Evolutionary conservation across 2,888 invertebrate genomes (phyloP), one percentile per base, ranked within the genome.

Genomic region (Parnassius glacialis): DNA sequence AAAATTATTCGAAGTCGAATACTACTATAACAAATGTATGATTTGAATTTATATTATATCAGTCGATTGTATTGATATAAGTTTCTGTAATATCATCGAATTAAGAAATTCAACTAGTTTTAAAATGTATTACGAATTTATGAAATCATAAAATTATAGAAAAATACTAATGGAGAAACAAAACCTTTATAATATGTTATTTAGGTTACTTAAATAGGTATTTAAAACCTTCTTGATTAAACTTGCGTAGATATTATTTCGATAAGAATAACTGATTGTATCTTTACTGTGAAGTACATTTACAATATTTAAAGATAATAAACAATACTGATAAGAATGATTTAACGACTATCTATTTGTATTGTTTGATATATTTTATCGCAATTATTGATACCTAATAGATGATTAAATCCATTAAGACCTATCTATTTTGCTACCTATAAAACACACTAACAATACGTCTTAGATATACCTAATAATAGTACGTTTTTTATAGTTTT

Each of bases 361-460:
- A 87, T 89, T 89, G 85, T 87, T 87, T 79, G 89, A 89, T 90
- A 88, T 84, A 76, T 77, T 75, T 79, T 84, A 90, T 89, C 83
- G 74, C 74, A 80, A 81, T 85, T 81, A 84, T 83, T 83, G 75
- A 77, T 82, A 79, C 79, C 79, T 78, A 71, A 74, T 70, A 70
- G 68, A 63, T 73, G 74, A 71, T 73, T 74, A 72, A 71, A 71
- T 72, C 78, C 81, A 83, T 85, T 84, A 74, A 70, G 68, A 66
- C 64, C 68, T 71, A 72, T 70, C 67, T 73, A 73, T 70, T 74
- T 74, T 67, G 73, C 74, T 78, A 76, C 74, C 68, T 71, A 72
- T 68, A 68, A 67, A 70, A 47, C 52, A 60, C 50, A 64, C 55
- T 62, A 56, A 66, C 55, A 61, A 59, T 55, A 42, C 50, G 16